Base-by-base conservation (phyloP, 92 coral and sea anemone genomes). In the Metridium senile region DNA sequence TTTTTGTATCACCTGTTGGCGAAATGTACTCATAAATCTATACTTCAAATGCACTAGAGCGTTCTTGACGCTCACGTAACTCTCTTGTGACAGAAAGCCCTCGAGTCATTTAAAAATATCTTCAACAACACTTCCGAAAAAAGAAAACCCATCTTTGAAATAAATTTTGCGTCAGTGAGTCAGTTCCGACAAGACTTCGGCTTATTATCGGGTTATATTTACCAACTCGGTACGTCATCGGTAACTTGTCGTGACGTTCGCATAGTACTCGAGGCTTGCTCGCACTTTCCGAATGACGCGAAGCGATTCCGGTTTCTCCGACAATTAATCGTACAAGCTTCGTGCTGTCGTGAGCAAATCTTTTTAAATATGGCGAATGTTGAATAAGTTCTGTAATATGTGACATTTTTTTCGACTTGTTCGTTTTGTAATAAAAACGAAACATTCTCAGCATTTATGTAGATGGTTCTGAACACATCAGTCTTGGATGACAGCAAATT, bases 401-500 rank as follows among this genome's bases (percentile, higher is more conserved):
- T 28, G 27, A 49, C 39, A 33, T 21, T 62, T n/a, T 67, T 27
- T 56, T 65, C 34, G 54, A 18, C 26, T 26, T 11, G 16, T 43
- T 54, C 69, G 59, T 79, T 58, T 79, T 79, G 25, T 25, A 22
- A n/a, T n/a, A 49, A 63, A 63, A 63, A 63, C 69, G 69, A 63
- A 27, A 19, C 34, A 47, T 43, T 56, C 66, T 18, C 57, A 58
- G 9, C 47, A 54, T 79, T 69, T 79, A 77, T 79, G 76, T 51
- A 69, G 67, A 68, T 28, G 25, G 75, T 58, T 68, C 52, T 43
- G 84, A 69, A 69, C n/a, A 51, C 64, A 66, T 81, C 65, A 74
- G 51, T 78, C 56, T 73, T 88, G 93, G 81, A 96, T 96, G 99
- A 92, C 97, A 90, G 87, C 91, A 83, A 91, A 92, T 82, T 90